These are phyloP conservation scores for Pediacus dermestoides DNA, from an alignment of 2,888 invertebrate genomes.

Conservation along the genomic window DNA sequence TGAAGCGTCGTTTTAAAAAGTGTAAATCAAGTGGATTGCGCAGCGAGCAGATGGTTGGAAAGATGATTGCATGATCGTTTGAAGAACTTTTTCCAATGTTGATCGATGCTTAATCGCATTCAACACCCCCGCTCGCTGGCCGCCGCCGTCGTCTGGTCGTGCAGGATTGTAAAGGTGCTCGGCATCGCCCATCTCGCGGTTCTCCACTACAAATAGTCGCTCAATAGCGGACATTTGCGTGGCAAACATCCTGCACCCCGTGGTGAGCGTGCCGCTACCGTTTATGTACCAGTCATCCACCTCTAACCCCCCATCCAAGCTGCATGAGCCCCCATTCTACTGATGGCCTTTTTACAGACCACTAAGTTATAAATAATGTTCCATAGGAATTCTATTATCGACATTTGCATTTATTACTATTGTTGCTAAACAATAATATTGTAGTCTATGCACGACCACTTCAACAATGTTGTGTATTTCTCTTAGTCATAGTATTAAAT, in stretches of 20 bases:
- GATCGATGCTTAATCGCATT: slow-evolving; percentile 15
- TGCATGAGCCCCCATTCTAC: slow-evolving; percentile 14
- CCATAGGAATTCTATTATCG: slow-evolving; percentile 31
- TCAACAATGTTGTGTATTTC: slow-evolving; percentile 23
- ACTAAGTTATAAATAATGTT: slow-evolving; percentile 26
- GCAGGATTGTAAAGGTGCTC: slow-evolving; percentile 1
- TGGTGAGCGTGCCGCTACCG: slow-evolving; percentile 23
- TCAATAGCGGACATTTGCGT: slow-evolving; percentile 1
- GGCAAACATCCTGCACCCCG: slow-evolving; percentile 21
- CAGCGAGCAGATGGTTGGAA: slow-evolving; percentile 7
- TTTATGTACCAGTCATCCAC: slow-evolving; percentile 20
- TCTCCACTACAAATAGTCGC: neutral
- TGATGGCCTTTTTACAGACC: slow-evolving; percentile 17
- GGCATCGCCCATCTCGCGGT: no score
- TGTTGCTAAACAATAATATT: slow-evolving; percentile 38
- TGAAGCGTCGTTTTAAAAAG: slow-evolving; percentile 13
- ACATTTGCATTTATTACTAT: slow-evolving; percentile 40
- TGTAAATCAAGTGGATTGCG: slow-evolving; percentile 17
- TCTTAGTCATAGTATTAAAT: slow-evolving; percentile 26
- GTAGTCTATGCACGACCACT: slow-evolving; percentile 29
- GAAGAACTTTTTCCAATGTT: slow-evolving; percentile 13
- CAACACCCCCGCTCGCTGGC: slow-evolving; percentile 7
- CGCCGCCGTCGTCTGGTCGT: slow-evolving; percentile 1
- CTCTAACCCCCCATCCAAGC: slow-evolving; percentile 29
- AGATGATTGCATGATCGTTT: slow-evolving; percentile 11